These are phyloP conservation scores for Alethe castanea DNA, from an alignment of 2,113 vertebrate genomes.

Conservation along the genomic window DNA sequence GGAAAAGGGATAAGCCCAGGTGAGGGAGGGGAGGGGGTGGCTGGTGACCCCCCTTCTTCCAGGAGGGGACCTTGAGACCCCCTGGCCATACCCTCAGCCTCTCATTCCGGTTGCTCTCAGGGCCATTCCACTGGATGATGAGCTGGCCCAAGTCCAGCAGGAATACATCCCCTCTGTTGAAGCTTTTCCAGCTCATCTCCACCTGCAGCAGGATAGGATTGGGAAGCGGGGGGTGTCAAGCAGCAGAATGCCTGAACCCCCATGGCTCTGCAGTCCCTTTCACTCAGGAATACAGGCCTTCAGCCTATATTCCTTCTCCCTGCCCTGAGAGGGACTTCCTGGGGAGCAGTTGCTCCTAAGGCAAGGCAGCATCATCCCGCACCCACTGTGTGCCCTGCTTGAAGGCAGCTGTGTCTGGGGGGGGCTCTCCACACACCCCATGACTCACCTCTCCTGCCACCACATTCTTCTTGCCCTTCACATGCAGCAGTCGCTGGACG, in stretches of 20 bases:
- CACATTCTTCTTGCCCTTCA: slow-evolving; percentile 86
- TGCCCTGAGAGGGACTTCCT: not conserved
- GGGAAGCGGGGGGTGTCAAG: accelerated
- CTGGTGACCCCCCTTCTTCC: not conserved
- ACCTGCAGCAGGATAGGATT: slow-evolving; percentile 66
- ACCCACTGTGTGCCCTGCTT: not conserved
- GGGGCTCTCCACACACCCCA: not conserved
- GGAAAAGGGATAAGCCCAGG: not conserved
- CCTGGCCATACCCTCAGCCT: slow-evolving; percentile 74
- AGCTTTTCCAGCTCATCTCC: slow-evolving; percentile 86
- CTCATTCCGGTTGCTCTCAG: slow-evolving; percentile 80
- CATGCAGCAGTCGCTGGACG: slow-evolving; percentile 77
- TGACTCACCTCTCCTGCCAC: slow-evolving; percentile 79
- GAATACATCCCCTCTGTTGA: slow-evolving; percentile 86
- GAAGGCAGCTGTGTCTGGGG: not conserved
- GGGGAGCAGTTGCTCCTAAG: not conserved
- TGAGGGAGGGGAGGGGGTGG: not conserved
- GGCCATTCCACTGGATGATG: slow-evolving; percentile 89
- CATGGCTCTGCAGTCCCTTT: not conserved
- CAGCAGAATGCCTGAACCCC: not conserved
- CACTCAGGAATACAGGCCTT: not conserved
- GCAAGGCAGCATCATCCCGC: not conserved
- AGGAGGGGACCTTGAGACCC: not conserved
- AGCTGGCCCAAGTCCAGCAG: slow-evolving; percentile 85
- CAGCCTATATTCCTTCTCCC: not conserved